These are phyloP conservation scores for Megaleporinus macrocephalus DNA, from an alignment of 2,113 vertebrate species.

Conservation along the genomic window DNA sequence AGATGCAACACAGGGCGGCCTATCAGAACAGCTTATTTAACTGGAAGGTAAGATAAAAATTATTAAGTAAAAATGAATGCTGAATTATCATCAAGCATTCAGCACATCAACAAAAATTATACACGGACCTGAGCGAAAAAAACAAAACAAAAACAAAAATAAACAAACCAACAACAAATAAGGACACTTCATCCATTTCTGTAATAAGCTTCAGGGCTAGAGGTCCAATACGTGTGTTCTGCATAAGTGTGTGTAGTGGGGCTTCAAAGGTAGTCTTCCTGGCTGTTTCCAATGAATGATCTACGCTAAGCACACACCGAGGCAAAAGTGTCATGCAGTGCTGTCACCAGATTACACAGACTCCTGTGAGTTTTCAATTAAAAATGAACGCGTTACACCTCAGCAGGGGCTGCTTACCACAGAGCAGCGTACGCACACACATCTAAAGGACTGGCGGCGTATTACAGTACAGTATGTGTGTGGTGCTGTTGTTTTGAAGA, in stretches of 20 bases:
- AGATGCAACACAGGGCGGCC: too few relatives aligned
- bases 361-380: slow-evolving; percentile 49
- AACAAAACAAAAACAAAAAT: too few relatives aligned
- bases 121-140: too few relatives aligned
- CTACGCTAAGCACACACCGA: slow-evolving; percentile 16
- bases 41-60: too few relatives aligned
- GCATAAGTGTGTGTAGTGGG: not conserved
- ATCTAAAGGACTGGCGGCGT: slow-evolving; percentile 21
- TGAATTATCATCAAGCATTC: too few relatives aligned
- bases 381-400: slow-evolving; percentile 39
- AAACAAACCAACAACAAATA: too few relatives aligned
- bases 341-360: not conserved
- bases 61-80: too few relatives aligned
- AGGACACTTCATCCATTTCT: not conserved
- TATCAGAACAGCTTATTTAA: too few relatives aligned
- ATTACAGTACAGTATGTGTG: not conserved
- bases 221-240: not conserved
- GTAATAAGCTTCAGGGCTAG: not conserved
- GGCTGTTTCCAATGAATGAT: not conserved
- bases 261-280: not conserved
- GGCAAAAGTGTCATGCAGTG: slow-evolving; percentile 9
- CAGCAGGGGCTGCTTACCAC: slow-evolving; percentile 37
- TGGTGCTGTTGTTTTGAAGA: slow-evolving; percentile 33
- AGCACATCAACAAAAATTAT: too few relatives aligned
- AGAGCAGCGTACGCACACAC: not conserved